phyloP scores from a whole-genome alignment of 2,888 invertebrate genomes.

The Rhimphoctona megacephalus region DNA sequence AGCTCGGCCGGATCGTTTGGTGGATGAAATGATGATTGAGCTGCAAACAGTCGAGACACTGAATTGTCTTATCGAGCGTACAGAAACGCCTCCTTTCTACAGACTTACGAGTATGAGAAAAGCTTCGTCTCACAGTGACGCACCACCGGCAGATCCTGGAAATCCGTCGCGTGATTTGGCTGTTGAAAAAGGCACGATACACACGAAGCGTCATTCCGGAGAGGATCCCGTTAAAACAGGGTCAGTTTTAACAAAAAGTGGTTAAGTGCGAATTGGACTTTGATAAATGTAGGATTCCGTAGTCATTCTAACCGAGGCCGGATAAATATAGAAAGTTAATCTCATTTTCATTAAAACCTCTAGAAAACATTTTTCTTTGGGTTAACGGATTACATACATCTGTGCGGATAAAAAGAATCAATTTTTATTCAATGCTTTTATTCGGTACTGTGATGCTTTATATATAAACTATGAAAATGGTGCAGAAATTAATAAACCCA shows the following conservation, averaged over 20 bases:
- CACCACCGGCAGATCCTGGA: conserved; percentile 85
- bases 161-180: conserved; percentile 87
- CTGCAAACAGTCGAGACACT: conserved; percentile 98
- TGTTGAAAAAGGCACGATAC: conserved; percentile 97
- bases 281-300: neutral
- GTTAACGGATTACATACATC: too few relatives aligned
- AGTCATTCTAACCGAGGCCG: too few relatives aligned
- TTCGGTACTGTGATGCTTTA: too few relatives aligned
- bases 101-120: conserved; percentile 96
- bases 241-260: conserved; percentile 82
- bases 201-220: conserved; percentile 97
- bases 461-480: too few relatives aligned
- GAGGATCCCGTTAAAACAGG: conserved; percentile 94
- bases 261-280: too few relatives aligned
- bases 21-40: conserved; percentile 99
- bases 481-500: too few relatives aligned
- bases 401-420: too few relatives aligned
- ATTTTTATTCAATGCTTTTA: too few relatives aligned
- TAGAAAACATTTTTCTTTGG: too few relatives aligned
- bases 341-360: too few relatives aligned
- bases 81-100: conserved; percentile 99
- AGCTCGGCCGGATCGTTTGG: conserved; percentile 95
- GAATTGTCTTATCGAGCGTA: conserved; percentile 97
- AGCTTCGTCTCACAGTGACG: conserved; percentile 92
- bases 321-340: too few relatives aligned